Conservation (phyloP, 2,888 invertebrate genomes). For the Cryptophagus acutangulus region DNA sequence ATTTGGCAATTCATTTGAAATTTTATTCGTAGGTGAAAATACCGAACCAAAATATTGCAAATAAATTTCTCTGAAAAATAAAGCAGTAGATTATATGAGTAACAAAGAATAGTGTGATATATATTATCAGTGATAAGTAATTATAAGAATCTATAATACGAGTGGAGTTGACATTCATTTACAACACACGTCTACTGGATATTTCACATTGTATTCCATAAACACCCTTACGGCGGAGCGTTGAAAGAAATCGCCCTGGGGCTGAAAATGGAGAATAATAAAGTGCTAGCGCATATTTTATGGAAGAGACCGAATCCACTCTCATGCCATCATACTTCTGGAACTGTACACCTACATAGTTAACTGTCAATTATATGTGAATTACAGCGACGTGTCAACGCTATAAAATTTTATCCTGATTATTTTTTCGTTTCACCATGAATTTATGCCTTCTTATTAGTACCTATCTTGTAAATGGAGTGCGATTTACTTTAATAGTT, state of each 20-base stretch:
- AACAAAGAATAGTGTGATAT: no score
- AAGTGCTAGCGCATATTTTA: conserved; percentile 47
- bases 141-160: no score
- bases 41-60: no score
- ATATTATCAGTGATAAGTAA: no score
- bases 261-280: conserved; percentile 48
- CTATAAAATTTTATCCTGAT: conserved; percentile 30
- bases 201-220: conserved; percentile 22
- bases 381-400: conserved; percentile 39
- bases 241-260: conserved; percentile 44
- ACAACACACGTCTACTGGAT: no score
- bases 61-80: no score
- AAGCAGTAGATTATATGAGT: no score
- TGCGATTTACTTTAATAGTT: no score
- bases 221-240: conserved; percentile 32
- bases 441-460: conserved; percentile 30
- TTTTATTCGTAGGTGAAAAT: no score
- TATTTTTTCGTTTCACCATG: conserved; percentile 27
- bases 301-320: conserved; percentile 25
- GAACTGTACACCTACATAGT: conserved; percentile 44
- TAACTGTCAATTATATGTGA: conserved; percentile 48
- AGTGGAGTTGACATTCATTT: no score
- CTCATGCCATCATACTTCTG: conserved; percentile 23
- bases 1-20: no score
- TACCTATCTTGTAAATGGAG: conserved; percentile 4